These are phyloP conservation scores for Leptoclinus maculatus DNA, from an alignment of 2,797 vertebrate genomes.

Conservation along the genomic window DNA sequence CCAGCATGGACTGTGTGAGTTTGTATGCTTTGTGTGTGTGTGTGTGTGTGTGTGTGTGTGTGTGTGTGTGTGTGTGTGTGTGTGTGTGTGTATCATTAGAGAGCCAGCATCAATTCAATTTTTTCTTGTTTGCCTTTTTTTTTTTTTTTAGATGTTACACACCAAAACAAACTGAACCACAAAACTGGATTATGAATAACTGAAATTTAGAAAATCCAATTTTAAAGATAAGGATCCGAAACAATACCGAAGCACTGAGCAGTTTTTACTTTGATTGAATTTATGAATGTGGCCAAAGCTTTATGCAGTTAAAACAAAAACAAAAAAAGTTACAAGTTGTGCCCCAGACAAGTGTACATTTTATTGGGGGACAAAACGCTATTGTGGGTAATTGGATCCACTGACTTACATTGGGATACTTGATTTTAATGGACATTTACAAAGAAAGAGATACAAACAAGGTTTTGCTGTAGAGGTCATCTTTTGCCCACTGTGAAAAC, in stretches of 20 bases:
- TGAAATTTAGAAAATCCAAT: conserved; percentile 75
- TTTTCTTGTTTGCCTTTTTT: conserved; percentile 64
- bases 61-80: conserved; percentile 16
- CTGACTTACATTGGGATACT: conserved; percentile 88
- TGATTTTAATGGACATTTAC: conserved; percentile 90
- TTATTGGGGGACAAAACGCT: conserved; percentile 83
- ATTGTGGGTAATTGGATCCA: conserved; percentile 79
- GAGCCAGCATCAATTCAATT: conserved; percentile 84
- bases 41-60: conserved; percentile 57
- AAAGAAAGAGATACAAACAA: conserved; percentile 82
- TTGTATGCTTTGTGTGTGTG: conserved; percentile 41
- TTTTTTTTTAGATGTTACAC: conserved; percentile 70
- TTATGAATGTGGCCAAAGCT: conserved; percentile 96
- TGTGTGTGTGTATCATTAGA: conserved; percentile 71
- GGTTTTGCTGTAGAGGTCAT: conserved; percentile 89
- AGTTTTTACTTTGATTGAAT: conserved; percentile 89
- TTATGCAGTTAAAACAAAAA: conserved; percentile 89
- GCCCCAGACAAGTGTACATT: conserved; percentile 86
- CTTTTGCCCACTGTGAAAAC: conserved; percentile 98
- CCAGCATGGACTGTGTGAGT: conserved; percentile 80
- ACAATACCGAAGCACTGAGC: conserved; percentile 88
- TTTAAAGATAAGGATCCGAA: conserved; percentile 70
- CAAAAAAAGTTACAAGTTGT: conserved; percentile 78
- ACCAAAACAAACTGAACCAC: conserved; percentile 85
- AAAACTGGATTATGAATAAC: conserved; percentile 78